Evolutionary conservation across 2,797 vertebrate genomes (phyloP).

Genomic region (Lepus oiostolus): DNA sequence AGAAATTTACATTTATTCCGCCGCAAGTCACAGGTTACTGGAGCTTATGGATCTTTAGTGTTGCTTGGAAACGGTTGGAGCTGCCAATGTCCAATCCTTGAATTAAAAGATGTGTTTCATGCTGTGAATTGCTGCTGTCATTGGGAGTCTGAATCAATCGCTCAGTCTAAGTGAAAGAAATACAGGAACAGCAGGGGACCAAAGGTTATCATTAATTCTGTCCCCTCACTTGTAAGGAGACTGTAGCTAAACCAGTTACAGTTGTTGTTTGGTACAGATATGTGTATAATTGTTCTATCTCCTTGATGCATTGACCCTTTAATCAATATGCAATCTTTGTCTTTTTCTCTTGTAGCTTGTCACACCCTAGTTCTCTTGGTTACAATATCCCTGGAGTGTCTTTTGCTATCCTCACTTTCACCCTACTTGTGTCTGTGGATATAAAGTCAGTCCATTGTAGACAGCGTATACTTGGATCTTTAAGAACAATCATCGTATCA

Average conservation of each 20-base stretch:
- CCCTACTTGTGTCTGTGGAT: neutral
- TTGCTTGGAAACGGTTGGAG: neutral
- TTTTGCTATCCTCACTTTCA: neutral
- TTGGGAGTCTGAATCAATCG: neutral
- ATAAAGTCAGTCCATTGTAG: neutral
- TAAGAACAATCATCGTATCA: neutral
- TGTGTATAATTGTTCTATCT: neutral
- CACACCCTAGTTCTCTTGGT: neutral
- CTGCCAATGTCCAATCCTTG: neutral
- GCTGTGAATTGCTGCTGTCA: neutral
- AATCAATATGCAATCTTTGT: neutral
- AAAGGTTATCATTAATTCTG: neutral
- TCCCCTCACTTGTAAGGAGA: neutral
- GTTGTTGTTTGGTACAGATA: neutral
- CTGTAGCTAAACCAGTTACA: neutral
- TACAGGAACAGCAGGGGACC: neutral
- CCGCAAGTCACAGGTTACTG: neutral
- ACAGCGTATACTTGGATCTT: neutral
- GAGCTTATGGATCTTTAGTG: neutral
- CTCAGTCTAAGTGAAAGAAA: constrained; percentile 45
- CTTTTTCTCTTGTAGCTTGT: neutral
- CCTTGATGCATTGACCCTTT: too few relatives aligned
- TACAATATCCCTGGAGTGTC: neutral
- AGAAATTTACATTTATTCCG: constrained; percentile 1
- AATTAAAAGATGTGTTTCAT: neutral